Conservation (phyloP, 2,113 vertebrate genomes). For the Phoxinus phoxinus region DNA sequence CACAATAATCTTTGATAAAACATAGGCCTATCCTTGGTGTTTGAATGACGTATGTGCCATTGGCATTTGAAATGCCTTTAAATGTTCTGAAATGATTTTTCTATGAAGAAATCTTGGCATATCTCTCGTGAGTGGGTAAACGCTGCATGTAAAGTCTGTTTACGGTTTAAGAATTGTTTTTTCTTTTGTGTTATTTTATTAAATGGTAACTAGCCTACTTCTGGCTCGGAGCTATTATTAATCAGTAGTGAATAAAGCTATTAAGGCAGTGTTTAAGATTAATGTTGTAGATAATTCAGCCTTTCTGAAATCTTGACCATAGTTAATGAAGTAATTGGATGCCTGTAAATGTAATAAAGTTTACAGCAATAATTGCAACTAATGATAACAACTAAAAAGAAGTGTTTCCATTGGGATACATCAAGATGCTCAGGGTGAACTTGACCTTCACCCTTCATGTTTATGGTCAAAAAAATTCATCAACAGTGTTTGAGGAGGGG, state of each 20-base stretch:
- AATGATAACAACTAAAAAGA: neutral
- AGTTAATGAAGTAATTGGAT: neutral
- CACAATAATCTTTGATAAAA: constrained; percentile 29
- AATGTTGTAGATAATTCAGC: neutral
- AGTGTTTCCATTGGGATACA: neutral
- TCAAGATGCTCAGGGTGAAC: neutral
- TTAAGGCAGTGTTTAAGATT: no score
- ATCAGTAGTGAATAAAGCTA: neutral
- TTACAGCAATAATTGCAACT: neutral
- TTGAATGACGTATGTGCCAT: constrained; percentile 12
- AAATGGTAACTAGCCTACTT: neutral
- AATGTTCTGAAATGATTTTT: neutral
- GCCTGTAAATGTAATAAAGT: neutral
- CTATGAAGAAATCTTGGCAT: neutral
- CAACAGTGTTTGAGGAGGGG: neutral
- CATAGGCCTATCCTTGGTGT: neutral
- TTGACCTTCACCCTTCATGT: neutral
- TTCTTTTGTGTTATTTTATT: neutral
- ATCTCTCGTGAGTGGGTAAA: neutral
- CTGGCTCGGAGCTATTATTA: neutral
- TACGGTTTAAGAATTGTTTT: neutral
- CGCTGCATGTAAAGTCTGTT: neutral
- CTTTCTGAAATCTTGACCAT: neutral
- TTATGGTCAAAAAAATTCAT: neutral
- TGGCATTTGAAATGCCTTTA: neutral